Base-by-base conservation (phyloP, 2,888 invertebrate genomes). In the Onthophagus sagittarius region DNA sequence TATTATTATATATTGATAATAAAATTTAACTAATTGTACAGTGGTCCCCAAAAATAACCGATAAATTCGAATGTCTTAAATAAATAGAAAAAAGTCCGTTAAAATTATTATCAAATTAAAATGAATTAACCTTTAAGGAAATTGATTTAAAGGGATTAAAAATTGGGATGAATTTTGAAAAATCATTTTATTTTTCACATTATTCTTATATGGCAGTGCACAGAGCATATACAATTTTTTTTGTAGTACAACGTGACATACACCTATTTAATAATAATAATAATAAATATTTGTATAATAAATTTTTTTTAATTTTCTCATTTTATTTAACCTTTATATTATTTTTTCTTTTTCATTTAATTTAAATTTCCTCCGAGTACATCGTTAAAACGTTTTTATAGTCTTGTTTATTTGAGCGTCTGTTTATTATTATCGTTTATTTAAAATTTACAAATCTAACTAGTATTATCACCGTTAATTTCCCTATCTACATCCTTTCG, bases 371-470 rank as follows among this genome's bases (percentile, higher is more conserved):
- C 39, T 53, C 39, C 39, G 6, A 53, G 39, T 53, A 53, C 11
- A 53, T 53, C 39, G 5, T 53, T 53, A 53, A 53, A 53, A 53
- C 39, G 39, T 53, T 53, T 53, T 77, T 77, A 77, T 77, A 77
- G 77, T 78, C 78, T 78, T 78, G 74, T 77, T 76, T 78, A 77
- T 77, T 78, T 78, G 77, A 78, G 77, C 77, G 75, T 77, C 75
- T 72, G 74, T 73, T 72, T 73, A 75, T 73, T 62, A 72, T 64
- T 72, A 71, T 71, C 11, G 71, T 74, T 74, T 72, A 72, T 63
- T 71, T 72, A 74, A 69, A 71, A 15, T 31, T 23, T 67, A 23
- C 32, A 67, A 23, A 31, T 32, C 23, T 67, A 67, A 4, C 23
- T 31, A 67, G 23, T 67, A 67, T 67, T 32, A 67, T 67, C 67